Base-by-base conservation (phyloP, 2,888 invertebrate species). In the Drosophila planitibia region DNA sequence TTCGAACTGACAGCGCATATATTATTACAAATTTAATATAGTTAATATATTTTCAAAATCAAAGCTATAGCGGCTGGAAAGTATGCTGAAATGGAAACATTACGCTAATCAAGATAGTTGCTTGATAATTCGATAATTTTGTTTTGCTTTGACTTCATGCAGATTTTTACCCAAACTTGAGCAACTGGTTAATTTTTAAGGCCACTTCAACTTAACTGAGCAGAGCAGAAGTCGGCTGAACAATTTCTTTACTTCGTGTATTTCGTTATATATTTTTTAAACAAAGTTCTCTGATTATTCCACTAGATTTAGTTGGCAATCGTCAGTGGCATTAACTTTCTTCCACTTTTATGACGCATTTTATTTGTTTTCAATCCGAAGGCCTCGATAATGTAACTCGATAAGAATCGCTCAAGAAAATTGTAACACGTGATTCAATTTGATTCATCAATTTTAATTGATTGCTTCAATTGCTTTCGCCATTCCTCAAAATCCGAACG, bases 401-500 rank as follows among this genome's bases (percentile, higher is more conserved):
- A 74, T 68, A 30, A 32, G 44, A 51, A 59, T 76, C 55, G 37
- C 44, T 66, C 52, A 60, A 57, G 55, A 70, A 75, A 81, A 83
- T 88, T 81, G 83, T 82, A 89, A 82, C 86, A 90, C 84, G 90
- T 89, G 89, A 86, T 90, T 84, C 90, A 86, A 86, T 90, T 89
- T 89, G 81, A 71, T 73, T 79, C 61, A 76, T 74, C 83, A 76
- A 88, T 89, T 88, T 91, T 91, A 91, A 89, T 88, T 87, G 91
- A 91, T 90, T 88, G 91, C 85, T 68, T 77, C 75, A 80, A 86
- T 89, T 65, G 82, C 60, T 66, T 79, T 71, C 59, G 30, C 53
- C 47, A 12, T 41, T 64, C 28, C 39, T 52, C 49, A 28, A 68
- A 67, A 59, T 14, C 76, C 63, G 51, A 51, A 53, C 32, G 33